Conservation (phyloP, 2,113 vertebrate species). For the Ploceus nigricollis region DNA sequence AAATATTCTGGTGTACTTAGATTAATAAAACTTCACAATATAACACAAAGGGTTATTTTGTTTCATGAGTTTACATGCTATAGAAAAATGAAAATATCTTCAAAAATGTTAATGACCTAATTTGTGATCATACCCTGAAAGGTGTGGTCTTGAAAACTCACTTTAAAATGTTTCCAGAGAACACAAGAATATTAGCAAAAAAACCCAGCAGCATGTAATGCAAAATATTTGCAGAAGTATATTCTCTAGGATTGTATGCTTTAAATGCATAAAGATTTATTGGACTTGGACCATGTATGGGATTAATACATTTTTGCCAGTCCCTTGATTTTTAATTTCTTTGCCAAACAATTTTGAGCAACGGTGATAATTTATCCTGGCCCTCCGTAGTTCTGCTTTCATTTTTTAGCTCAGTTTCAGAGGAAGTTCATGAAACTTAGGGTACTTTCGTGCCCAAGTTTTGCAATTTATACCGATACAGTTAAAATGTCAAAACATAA, state of each 20-base stretch:
- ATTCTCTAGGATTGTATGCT: not conserved
- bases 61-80: not conserved
- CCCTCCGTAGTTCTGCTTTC: not conserved
- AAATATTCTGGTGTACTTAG: not conserved
- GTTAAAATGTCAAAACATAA: not conserved
- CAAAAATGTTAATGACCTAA: not conserved
- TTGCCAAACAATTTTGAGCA: not conserved
- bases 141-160: not conserved
- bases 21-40: not conserved
- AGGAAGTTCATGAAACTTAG: not conserved
- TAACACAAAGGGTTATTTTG: not conserved
- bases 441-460: not conserved
- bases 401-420: not conserved
- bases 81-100: not conserved
- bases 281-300: not conserved
- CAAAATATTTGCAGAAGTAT: not conserved
- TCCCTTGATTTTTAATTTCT: not conserved
- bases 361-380: not conserved
- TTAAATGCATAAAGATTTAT: not conserved
- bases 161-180: not conserved
- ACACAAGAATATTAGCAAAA: not conserved
- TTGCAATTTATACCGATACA: not conserved
- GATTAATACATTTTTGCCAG: not conserved
- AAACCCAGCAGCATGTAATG: not conserved
- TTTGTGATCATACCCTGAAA: not conserved